Conservation (phyloP, 2,888 invertebrate genomes). For the Meteorus colon region DNA sequence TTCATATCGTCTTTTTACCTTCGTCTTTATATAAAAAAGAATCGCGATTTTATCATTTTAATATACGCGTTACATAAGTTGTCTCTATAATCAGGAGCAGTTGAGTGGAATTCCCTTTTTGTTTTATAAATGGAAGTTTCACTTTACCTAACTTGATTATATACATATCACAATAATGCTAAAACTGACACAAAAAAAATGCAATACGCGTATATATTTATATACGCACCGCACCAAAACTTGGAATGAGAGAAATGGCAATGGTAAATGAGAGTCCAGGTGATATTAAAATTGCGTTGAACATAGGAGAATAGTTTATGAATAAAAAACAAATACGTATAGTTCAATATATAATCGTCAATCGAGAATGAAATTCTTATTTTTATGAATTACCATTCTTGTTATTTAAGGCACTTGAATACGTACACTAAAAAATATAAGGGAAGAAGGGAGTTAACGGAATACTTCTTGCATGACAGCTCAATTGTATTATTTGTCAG, state of each 20-base stretch:
- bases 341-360: neutral
- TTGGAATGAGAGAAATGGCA: neutral
- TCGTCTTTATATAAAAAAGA: constrained; percentile 22
- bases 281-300: neutral
- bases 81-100: neutral
- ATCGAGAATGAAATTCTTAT: neutral
- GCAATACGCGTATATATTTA: neutral
- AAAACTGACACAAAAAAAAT: constrained; percentile 42
- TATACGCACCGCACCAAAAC: neutral
- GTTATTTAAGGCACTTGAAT: neutral
- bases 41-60: constrained; percentile 33
- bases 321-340: neutral
- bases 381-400: neutral
- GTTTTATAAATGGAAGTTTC: constrained; percentile 27
- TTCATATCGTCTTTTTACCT: neutral
- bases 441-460: neutral
- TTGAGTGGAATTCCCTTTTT: neutral
- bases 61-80: constrained; percentile 17
- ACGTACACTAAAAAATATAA: neutral
- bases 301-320: neutral
- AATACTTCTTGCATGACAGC: constrained; percentile 1
- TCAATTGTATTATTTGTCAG: constrained; percentile 35
- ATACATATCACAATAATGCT: constrained; percentile 58
- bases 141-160: constrained; percentile 64
- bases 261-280: neutral